Evolutionary conservation across 1,140 invertebrate genomes (phyloP), one percentile per base, ranked within the genome.

Genomic region (Cotesia typhae): DNA sequence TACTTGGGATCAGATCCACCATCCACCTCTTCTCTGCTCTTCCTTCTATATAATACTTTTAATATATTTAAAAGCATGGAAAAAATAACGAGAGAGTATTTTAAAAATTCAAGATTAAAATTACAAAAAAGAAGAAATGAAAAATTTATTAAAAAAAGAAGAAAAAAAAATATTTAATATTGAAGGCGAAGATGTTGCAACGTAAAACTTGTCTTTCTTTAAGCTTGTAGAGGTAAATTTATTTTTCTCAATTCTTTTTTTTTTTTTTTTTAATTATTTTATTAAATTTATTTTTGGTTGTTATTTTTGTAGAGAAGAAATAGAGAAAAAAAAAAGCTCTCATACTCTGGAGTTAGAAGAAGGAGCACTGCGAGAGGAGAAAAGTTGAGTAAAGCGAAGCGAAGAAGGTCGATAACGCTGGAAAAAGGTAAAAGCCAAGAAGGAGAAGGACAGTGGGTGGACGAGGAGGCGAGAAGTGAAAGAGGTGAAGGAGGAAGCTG

Each of bases 361-460:
- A 9, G 41, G 6, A 2, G 4, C 0, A 10, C 1, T 2, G 41
- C 10, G 41, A 47, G 10, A 10, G 2, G 60, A 28, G 37, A 63
- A 63, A 37, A 37, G 60, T 10, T 35, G 37, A 63, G 60, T 38
- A 59, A 70, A 59, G 17, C 20, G 38, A 70, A 78, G 75, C 77
- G 75, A 75, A 73, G 78, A 83, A 81, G 79, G 82, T 83, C 83
- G 82, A 85, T 83, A 85, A 82, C 80, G 83, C 76, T 75, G 82
- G 81, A 84, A 83, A 84, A 84, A 84, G 79, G 80, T 79, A 80
- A 80, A 82, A 79, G 78, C 66, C 70, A 69, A 63, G 68, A 59
- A 17, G 57, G 37, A 70, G 57, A 55, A 70, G 59, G 57, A 67
- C 37, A 47, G 57, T 35, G 36, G 68, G 68, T 35, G 59, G 60